These are phyloP conservation scores for Trochalopteron elliotii DNA, from an alignment of 2,113 vertebrate species.

Conservation along the genomic window DNA sequence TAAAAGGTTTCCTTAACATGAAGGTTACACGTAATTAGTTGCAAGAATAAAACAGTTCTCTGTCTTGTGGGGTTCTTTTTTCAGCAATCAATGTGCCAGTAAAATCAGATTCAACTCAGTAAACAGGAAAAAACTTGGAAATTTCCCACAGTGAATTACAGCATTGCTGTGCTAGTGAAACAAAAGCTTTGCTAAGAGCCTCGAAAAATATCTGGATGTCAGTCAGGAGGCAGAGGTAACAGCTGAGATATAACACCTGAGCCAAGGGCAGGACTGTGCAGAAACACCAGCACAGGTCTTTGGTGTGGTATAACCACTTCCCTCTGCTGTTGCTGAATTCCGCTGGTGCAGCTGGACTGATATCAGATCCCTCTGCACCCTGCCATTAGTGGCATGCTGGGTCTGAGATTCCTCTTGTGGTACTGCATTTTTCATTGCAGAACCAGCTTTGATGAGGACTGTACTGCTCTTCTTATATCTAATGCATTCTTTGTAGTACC, in stretches of 20 bases:
- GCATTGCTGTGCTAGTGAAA: neutral
- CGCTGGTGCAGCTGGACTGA: neutral
- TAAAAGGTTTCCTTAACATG: slow-evolving; percentile 1
- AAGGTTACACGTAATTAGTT: slow-evolving; percentile 2
- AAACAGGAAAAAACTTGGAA: neutral
- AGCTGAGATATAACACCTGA: no score
- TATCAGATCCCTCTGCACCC: neutral
- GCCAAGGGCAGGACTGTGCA: neutral
- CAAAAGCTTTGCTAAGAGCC: neutral
- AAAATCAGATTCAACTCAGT: slow-evolving; percentile 1
- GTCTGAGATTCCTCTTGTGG: neutral
- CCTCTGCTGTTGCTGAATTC: neutral
- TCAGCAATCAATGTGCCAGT: neutral
- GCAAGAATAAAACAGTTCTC: neutral
- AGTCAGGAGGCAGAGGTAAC: neutral
- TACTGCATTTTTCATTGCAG: neutral
- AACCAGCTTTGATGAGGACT: neutral
- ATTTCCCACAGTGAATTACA: neutral
- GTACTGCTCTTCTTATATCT: neutral
- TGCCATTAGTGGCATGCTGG: neutral
- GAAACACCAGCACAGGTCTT: neutral
- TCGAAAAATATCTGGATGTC: neutral
- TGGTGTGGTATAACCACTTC: neutral
- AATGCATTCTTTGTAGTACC: neutral
- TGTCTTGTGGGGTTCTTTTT: neutral